Evolutionary conservation across 2,888 invertebrate species (phyloP), one percentile per base, ranked within the genome.

Genomic region (Eucera pruinosa): DNA sequence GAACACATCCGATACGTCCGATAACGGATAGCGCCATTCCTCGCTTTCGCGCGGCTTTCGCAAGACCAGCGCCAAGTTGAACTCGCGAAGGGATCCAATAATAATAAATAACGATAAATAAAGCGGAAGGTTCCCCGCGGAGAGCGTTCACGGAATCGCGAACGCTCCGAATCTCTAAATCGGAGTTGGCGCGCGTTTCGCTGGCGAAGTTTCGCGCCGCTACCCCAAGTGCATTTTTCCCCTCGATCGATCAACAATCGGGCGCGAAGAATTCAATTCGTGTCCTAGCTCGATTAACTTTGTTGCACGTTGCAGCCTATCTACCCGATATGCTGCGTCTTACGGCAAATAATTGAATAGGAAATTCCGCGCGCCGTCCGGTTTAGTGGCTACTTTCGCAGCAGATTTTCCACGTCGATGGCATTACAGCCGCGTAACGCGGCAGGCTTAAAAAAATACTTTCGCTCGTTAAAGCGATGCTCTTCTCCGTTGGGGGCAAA

Each of bases 1-100:
- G 84, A 84, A 86, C 87, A 88, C 86, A n/a, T n/a, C 87, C 87
- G 88, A 87, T 83, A 52, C 62, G n/a, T n/a, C n/a, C n/a, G n/a
- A n/a, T n/a, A n/a, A 70, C 45, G 39, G 15, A n/a, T 6, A n/a
- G 3, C n/a, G n/a, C 41, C 4, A 87, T 89, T 87, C 87, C 87
- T 81, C 80, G 81, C 82, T 88, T 88, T 88, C 86, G 87, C 86
- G 85, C 85, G 87, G 84, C 88, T 87, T 86, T 84, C 82, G 13
- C 41, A 71, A 43, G 15, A 27, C 15, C 27, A 13, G n/a, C 7
- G 27, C 50, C 9, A 30, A n/a, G 9, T 30, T n/a, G 11, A 4
- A 11, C 9, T 36, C 36, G 41, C 39, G 11, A 1, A 4, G 3
- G n/a, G 41, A 41, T 41, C 6, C 41, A 4, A n/a, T 2, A 4